Evolutionary conservation across 1,140 invertebrate genomes (phyloP), one percentile per base, ranked within the genome.

Genomic region (Papilio xuthus): DNA sequence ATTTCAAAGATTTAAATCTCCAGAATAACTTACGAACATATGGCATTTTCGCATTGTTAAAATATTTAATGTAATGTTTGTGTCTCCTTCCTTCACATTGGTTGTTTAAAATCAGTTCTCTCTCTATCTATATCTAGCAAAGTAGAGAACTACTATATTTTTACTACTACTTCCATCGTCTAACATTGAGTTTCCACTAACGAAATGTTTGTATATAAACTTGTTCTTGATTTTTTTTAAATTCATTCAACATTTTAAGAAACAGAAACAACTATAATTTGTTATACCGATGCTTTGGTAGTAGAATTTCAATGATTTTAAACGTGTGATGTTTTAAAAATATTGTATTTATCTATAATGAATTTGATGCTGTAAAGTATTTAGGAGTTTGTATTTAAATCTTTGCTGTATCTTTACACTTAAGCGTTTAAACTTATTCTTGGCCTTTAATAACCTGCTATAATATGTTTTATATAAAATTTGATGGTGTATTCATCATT

Each of bases 1-100:
- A 82, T 81, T 42, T 81, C 60, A 83, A 86, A 85, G 79, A 63
- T 74, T 81, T 86, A 84, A 82, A 67, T 67, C 28, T 28, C 13
- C 15, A 10, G 4, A n/a, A 53, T n/a, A 37, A 18, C 23, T 26
- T 26, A 32, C 26, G 32, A 15, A 28, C 2, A 15, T 32, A 6
- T 67, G 23, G 23, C 26, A 32, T 28, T 56, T n/a, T 20, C 3
- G 7, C 3, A 8, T 56, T 32, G 1, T 60, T 13, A 10, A 26
- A 63, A 28, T 56, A 20, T 56, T 9, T 53, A 4, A 56, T 56
- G 8, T 56, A 9, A n/a, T 7, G 3, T 60, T 26, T 23, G 1
- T 60, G 23, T 60, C 56, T 60, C 56, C 23, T 12, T 60, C 56
- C 23, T 13, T 60, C 18, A 56, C 53, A 56, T 56, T 56, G 53